These are phyloP conservation scores for Chunga burmeisteri DNA, from an alignment of 2,113 vertebrate species.

Conservation along the genomic window DNA sequence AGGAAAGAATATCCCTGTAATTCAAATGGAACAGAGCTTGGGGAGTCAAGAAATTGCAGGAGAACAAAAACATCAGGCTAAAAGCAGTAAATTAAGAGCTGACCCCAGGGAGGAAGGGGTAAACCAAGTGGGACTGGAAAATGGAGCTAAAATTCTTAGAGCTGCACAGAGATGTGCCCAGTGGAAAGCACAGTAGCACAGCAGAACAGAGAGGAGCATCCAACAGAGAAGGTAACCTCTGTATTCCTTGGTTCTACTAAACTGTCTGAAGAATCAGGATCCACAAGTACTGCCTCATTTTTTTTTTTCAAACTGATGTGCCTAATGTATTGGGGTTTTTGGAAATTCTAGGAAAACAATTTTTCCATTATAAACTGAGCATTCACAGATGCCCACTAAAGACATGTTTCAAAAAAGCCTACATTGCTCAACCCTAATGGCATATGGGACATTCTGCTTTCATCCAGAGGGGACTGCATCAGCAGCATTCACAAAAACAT, in stretches of 20 bases:
- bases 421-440: background rate
- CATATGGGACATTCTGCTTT: background rate
- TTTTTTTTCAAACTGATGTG: background rate
- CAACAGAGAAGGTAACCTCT: background rate
- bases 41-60: background rate
- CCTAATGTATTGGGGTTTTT: background rate
- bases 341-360: background rate
- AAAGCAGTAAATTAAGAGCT: background rate
- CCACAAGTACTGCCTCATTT: background rate
- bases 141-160: background rate
- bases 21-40: background rate
- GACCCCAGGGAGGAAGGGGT: background rate
- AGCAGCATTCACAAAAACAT: background rate
- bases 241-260: background rate
- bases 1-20: background rate
- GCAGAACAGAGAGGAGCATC: background rate
- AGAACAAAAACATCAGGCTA: constrained; percentile 19
- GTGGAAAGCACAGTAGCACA: background rate
- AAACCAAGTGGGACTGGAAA: background rate
- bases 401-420: background rate
- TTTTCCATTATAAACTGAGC: background rate
- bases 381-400: background rate
- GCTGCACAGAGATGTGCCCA: background rate
- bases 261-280: background rate
- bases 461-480: background rate